Evolutionary conservation across 2,113 vertebrate species (phyloP).

Genomic region (Lasiurus borealis): DNA sequence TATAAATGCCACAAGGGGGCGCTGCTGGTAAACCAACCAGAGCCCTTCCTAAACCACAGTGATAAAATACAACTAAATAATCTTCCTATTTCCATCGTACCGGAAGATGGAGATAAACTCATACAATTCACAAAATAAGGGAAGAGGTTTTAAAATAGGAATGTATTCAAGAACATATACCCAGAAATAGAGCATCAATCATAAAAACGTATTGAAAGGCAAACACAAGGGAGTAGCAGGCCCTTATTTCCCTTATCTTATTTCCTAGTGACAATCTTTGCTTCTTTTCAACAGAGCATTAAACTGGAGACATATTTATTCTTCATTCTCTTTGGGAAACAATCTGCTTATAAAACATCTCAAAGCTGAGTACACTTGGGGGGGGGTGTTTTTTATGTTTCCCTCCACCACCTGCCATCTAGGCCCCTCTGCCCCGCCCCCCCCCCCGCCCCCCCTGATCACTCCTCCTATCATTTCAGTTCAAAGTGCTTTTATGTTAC

Average conservation of each 20-base stretch:
- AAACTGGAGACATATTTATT: background rate
- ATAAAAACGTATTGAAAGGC: background rate
- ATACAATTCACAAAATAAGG: rapidly evolving
- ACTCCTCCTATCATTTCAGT: rapidly evolving
- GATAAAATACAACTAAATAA: rapidly evolving
- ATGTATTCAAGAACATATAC: background rate
- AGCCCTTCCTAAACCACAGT: rapidly evolving
- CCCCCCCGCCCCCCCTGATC: background rate
- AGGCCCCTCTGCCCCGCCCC: background rate
- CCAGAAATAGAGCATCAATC: background rate
- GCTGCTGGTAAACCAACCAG: slow-evolving; percentile 79
- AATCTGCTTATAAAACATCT: background rate
- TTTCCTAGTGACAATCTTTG: background rate
- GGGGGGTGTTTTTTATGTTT: background rate
- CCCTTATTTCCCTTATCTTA: background rate
- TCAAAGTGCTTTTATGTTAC: background rate
- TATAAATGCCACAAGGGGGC: slow-evolving; percentile 81
- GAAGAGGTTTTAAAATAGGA: background rate
- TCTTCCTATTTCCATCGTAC: background rate
- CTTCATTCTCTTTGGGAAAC: background rate
- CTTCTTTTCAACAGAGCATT: background rate
- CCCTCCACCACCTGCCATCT: background rate
- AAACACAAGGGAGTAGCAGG: background rate
- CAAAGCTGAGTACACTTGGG: background rate
- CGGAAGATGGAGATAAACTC: background rate